Percentiles rank a stretch among this genome's conserved stretches.
These are phyloP conservation scores for Nomada fabriciana DNA, from an alignment of 2,888 invertebrate species.

Conservation along the genomic window DNA sequence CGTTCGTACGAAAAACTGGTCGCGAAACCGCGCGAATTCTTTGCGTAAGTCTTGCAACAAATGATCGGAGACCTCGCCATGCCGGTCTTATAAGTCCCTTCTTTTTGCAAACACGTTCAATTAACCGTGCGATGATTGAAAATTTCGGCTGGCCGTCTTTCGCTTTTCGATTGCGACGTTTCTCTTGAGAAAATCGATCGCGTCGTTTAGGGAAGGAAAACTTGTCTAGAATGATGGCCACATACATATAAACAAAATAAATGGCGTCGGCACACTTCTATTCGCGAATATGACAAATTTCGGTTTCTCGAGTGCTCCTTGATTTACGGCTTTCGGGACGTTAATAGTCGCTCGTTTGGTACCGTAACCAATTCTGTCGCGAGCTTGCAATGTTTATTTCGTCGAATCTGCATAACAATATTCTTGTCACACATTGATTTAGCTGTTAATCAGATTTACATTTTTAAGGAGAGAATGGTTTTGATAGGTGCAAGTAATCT, in stretches of 20 bases:
- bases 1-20: conserved; percentile 71
- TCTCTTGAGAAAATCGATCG: conserved; percentile 21
- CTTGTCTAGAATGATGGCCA: conserved; percentile 13
- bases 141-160: neutral
- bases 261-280: conserved; percentile 69
- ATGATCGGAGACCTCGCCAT: conserved; percentile 70
- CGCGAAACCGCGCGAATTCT: conserved; percentile 75
- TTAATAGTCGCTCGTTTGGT: too few relatives aligned
- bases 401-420: neutral
- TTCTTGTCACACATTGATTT: neutral
- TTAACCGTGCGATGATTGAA: conserved; percentile 38
- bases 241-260: conserved; percentile 76
- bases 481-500: neutral
- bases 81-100: conserved; percentile 69
- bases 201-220: neutral
- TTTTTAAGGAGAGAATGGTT: neutral
- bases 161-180: neutral
- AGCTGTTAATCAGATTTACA: too few relatives aligned
- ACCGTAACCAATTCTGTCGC: too few relatives aligned
- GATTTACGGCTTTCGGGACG: neutral
- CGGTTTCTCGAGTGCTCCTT: conserved; percentile 2
- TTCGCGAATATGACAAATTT: conserved; percentile 41
- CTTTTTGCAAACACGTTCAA: conserved; percentile 38
- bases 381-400: neutral
- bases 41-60: conserved; percentile 65